Percentiles rank a stretch among this genome's conserved stretches.
phyloP scores from a whole-genome alignment of 2,113 vertebrate species.

The Harpagus bidentatus region DNA sequence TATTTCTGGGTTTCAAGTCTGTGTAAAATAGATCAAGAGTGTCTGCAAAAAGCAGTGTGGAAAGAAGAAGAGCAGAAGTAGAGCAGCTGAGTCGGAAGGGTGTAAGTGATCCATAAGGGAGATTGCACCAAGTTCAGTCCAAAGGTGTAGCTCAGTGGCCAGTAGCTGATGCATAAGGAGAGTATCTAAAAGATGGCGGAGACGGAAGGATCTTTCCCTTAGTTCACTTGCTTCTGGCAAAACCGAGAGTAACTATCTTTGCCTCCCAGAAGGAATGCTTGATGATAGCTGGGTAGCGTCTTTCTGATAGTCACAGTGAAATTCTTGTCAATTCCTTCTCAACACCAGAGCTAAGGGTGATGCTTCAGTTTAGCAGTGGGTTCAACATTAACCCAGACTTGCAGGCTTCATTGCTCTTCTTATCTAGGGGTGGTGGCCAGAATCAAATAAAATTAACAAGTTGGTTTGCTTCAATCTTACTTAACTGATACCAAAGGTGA shows the following conservation, averaged over 20 bases:
- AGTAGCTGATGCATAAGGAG: neutral
- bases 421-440: neutral
- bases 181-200: neutral
- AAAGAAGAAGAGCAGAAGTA: neutral
- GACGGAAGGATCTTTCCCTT: fast-evolving
- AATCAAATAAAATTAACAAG: neutral
- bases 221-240: neutral
- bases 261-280: neutral
- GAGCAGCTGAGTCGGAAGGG: neutral
- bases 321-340: neutral
- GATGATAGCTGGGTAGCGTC: neutral
- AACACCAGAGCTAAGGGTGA: neutral
- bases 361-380: neutral
- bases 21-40: neutral
- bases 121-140: neutral
- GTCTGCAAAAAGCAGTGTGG: neutral
- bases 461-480: neutral
- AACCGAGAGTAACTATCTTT: neutral
- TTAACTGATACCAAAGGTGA: neutral
- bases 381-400: neutral
- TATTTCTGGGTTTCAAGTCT: neutral
- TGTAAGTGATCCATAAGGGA: neutral
- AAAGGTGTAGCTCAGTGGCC: neutral
- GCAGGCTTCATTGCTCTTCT: neutral
- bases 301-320: neutral